phyloP scores from a whole-genome alignment of 2,797 vertebrate genomes.

The Coranthus polyacanthus region DNA sequence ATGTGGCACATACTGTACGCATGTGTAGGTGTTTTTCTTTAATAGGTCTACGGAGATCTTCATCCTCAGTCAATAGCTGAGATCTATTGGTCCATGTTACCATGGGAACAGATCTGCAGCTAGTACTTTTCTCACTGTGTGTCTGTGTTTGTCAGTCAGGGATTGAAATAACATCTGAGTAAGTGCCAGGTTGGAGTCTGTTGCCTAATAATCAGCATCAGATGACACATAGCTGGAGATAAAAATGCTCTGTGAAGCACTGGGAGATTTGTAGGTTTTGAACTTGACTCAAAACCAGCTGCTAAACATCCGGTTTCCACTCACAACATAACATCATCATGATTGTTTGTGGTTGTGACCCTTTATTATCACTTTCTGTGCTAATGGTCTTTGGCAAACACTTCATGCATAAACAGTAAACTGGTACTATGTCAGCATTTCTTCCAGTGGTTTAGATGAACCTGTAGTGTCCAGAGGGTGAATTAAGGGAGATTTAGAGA shows the following conservation, averaged over 20 bases:
- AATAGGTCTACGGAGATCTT: slow-evolving; percentile 76
- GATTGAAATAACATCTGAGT: slow-evolving; percentile 67
- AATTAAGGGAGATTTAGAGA: slow-evolving; percentile 13
- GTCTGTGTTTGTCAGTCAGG: slow-evolving; percentile 69
- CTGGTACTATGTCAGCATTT: not conserved
- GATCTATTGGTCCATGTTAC: slow-evolving; percentile 80
- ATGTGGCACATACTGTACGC: slow-evolving; percentile 7
- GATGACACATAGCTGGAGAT: slow-evolving; percentile 28
- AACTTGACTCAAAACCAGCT: slow-evolving; percentile 20
- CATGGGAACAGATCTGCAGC: slow-evolving; percentile 83
- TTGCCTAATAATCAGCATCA: slow-evolving; percentile 46
- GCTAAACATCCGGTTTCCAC: slow-evolving; percentile 9
- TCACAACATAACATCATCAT: not conserved
- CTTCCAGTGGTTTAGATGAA: not conserved
- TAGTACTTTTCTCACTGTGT: slow-evolving; percentile 60
- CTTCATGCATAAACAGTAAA: not conserved
- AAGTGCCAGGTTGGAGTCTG: slow-evolving; percentile 54
- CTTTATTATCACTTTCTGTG: not conserved
- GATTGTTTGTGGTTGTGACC: not conserved
- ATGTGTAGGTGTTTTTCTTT: slow-evolving; percentile 67
- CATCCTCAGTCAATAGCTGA: slow-evolving; percentile 74
- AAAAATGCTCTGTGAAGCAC: not conserved
- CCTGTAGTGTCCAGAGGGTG: not conserved
- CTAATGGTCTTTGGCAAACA: not conserved
- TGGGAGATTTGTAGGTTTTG: slow-evolving; percentile 7